Percentiles rank a stretch among this genome's conserved stretches.
Conservation (phyloP, 2,888 invertebrate genomes). For the Clusia tigrina region DNA sequence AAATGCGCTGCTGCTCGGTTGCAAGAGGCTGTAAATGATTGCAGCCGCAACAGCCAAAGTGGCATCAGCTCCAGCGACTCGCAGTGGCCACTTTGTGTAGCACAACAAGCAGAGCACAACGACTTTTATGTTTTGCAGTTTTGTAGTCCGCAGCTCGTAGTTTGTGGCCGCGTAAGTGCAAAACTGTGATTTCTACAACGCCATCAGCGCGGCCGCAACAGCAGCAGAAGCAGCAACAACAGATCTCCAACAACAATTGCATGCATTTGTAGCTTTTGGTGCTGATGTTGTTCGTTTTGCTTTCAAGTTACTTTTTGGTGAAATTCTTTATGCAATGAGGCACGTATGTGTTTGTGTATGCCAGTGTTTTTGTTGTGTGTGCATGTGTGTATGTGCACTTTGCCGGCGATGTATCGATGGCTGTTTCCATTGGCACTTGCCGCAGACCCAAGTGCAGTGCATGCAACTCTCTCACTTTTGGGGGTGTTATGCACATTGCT, state of each 20-base stretch:
- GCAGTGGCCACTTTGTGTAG: neutral
- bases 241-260: constrained; percentile 23
- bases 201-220: too few species aligned
- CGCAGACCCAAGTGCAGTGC: too few species aligned
- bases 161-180: neutral
- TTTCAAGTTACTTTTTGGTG: constrained; percentile 11
- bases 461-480: too few species aligned
- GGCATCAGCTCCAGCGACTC: neutral
- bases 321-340: constrained; percentile 16
- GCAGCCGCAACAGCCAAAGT: neutral
- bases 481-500: too few species aligned
- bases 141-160: neutral
- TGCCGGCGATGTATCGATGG: constrained; percentile 9
- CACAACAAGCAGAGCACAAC: neutral
- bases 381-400: constrained; percentile 47
- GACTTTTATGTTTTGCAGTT: neutral
- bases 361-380: constrained; percentile 37
- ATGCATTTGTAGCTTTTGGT: constrained; percentile 37
- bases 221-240: constrained; percentile 12
- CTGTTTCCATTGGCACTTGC: too few species aligned
- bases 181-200: neutral
- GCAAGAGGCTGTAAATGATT: too few species aligned
- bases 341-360: neutral
- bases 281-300: neutral
- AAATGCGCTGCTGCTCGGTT: too few species aligned